Evolutionary conservation across 2,797 vertebrate genomes (phyloP).

Genomic region (Etheostoma perlongum): DNA sequence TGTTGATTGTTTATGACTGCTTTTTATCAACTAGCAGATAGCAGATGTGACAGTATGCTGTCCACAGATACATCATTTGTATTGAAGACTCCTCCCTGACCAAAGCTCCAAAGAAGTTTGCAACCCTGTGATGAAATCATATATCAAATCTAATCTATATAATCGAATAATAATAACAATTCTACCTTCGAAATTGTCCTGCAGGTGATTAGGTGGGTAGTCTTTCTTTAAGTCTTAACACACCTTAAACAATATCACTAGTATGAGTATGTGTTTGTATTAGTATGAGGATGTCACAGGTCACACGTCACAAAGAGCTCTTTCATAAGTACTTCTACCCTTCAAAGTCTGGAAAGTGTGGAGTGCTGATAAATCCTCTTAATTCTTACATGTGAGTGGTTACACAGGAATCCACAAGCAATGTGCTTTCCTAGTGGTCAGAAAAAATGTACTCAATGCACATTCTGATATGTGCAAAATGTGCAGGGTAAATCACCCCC

Average conservation of each 20-base stretch:
- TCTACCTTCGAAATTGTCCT: background rate
- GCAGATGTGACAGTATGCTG: conserved; percentile 1
- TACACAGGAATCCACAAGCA: background rate
- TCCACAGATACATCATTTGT: background rate
- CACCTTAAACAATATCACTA: background rate
- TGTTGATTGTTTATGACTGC: background rate
- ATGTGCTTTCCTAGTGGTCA: conserved; percentile 4
- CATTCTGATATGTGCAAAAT: conserved; percentile 1
- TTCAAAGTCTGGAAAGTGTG: background rate
- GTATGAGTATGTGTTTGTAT: background rate
- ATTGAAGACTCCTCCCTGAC: background rate
- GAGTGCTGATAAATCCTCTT: background rate
- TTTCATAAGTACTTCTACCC: background rate
- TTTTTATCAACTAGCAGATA: background rate
- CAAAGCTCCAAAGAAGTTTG: background rate
- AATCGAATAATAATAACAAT: too few relatives aligned
- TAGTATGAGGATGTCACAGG: background rate
- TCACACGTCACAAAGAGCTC: background rate
- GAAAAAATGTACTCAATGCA: conserved; percentile 7
- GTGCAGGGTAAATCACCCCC: background rate
- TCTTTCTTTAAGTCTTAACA: background rate
- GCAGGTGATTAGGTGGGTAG: background rate
- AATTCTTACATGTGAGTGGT: too few relatives aligned
- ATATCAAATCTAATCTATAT: too few relatives aligned
- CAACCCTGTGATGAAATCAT: background rate